Conservation (phyloP, 2,888 invertebrate species). For the Cyclophora punctaria region DNA sequence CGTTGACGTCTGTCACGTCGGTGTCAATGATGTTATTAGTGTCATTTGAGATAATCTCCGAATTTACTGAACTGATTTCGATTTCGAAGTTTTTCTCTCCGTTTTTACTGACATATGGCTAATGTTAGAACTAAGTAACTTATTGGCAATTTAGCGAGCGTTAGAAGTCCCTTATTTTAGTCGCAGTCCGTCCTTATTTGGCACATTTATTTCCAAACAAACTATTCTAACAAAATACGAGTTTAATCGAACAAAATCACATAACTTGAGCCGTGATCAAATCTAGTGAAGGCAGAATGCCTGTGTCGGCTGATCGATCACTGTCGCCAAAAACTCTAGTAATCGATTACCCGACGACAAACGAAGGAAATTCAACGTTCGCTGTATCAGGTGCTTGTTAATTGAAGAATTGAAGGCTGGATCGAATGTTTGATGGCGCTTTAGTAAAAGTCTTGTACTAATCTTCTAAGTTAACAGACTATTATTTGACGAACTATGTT, state of each 20-base stretch:
- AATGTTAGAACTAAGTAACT: not conserved
- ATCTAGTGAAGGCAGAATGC: slow-evolving; percentile 42
- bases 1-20: no score
- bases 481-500: not conserved
- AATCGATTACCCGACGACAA: slow-evolving; percentile 43
- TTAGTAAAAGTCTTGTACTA: not conserved
- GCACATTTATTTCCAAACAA: no score
- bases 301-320: slow-evolving; percentile 51
- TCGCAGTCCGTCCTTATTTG: no score
- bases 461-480: not conserved
- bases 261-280: slow-evolving; percentile 26
- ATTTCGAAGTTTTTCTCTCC: no score
- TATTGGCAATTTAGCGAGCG: no score
- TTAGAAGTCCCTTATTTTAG: no score
- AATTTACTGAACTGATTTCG: no score
- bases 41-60: no score
- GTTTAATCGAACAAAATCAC: no score
- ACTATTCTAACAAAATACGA: no score
- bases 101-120: no score
- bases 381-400: slow-evolving; percentile 6
- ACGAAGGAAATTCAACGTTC: slow-evolving; percentile 8
- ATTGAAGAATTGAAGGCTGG: slow-evolving; percentile 1
- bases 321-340: slow-evolving; percentile 52
- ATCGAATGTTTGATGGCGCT: not conserved
- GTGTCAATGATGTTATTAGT: no score